A percentile compares a stretch with the other conserved stretches of the same genome.
These are phyloP conservation scores for Zoroaster sp. DNA, from an alignment of 53 echinoderm and acorn worm genomes.

Conservation along the genomic window DNA sequence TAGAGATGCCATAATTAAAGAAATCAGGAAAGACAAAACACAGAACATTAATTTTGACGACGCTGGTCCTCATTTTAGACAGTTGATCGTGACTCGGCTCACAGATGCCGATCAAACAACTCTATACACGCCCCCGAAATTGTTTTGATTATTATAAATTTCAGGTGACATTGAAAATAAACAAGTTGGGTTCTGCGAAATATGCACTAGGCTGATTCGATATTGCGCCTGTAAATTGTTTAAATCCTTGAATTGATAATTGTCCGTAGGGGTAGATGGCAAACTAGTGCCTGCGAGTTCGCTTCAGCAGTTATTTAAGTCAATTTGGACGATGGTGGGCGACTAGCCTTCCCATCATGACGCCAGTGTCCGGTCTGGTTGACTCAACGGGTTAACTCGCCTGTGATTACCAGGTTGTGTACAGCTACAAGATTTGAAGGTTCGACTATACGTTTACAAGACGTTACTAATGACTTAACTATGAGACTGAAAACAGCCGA, in stretches of 20 bases:
- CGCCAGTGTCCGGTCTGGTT: conserved; percentile 46
- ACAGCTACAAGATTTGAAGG: background rate
- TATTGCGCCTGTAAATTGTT: background rate
- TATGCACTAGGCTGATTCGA: background rate
- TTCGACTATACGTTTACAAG: background rate
- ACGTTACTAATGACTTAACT: background rate
- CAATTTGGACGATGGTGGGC: conserved; percentile 27
- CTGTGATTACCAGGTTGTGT: background rate
- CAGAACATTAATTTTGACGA: background rate
- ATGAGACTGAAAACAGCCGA: background rate
- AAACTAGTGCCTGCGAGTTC: background rate
- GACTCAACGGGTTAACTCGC: conserved; percentile 31
- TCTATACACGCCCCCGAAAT: background rate
- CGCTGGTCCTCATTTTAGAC: background rate
- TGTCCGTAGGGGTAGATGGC: background rate
- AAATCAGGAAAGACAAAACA: background rate
- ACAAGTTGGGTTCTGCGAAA: background rate
- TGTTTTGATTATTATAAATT: conserved; percentile 10
- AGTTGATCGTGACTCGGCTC: background rate
- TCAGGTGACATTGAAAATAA: conserved; percentile 29
- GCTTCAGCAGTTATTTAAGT: conserved; percentile 34
- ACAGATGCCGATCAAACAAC: background rate
- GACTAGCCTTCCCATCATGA: conserved; percentile 17
- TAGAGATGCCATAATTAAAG: conserved; percentile 33
- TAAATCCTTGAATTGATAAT: background rate